Conservation (phyloP, 2,113 vertebrate genomes). For the Callionymus lyra region DNA sequence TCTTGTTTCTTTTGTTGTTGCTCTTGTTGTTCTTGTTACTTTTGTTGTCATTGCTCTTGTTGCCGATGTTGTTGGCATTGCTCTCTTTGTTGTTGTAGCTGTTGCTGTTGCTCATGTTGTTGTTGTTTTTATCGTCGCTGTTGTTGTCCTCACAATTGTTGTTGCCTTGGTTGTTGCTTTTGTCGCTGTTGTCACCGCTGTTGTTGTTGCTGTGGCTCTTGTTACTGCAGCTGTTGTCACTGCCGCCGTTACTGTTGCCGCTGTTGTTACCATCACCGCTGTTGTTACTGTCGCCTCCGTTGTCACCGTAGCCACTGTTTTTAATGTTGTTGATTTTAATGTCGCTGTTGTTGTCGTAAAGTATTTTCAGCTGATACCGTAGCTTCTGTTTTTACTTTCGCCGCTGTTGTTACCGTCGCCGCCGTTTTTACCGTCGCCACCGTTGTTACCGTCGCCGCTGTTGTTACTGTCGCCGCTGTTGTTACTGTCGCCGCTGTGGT, state of each 20-base stretch:
- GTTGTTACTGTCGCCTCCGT: neutral
- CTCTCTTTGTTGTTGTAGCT: neutral
- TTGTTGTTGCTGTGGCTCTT: neutral
- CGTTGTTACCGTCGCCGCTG: neutral
- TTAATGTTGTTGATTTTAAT: neutral
- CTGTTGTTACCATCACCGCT: neutral
- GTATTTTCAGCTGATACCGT: too few species aligned
- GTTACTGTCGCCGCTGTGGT: neutral
- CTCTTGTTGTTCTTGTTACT: neutral
- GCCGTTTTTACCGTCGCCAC: neutral
- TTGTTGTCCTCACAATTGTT: neutral
- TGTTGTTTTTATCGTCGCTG: neutral
- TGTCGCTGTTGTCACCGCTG: neutral
- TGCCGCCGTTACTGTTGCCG: neutral
- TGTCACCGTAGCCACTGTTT: neutral
- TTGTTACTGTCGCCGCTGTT: neutral
- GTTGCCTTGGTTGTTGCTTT: neutral
- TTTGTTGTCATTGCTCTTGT: too few species aligned
- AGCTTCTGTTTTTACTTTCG: too few species aligned
- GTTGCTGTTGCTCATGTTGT: neutral
- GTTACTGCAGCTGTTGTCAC: neutral
- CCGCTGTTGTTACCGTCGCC: neutral
- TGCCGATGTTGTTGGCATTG: neutral
- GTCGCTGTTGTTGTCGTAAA: neutral
- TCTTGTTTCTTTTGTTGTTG: too few species aligned